Evolutionary conservation across 2,113 vertebrate genomes (phyloP).

Genomic region (Malurus melanocephalus): DNA sequence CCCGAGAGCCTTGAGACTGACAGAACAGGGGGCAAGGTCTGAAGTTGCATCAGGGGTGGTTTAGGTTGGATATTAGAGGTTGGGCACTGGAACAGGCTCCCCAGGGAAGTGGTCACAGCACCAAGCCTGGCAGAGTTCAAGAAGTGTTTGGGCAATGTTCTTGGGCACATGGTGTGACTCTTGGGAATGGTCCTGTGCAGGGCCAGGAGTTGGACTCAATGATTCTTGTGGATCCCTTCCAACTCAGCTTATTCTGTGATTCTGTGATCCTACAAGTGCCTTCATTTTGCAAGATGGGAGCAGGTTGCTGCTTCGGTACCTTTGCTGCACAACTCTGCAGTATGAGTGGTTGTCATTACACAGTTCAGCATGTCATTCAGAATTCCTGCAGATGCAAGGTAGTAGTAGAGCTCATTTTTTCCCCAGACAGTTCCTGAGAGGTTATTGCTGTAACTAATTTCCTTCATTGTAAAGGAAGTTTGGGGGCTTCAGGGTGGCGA

Average conservation of each 20-base stretch:
- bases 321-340: background rate
- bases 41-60: background rate
- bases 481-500: background rate
- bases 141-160: background rate
- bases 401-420: background rate
- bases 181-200: background rate
- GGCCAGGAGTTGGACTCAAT: background rate
- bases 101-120: background rate
- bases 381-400: background rate
- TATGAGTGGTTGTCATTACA: fast-evolving
- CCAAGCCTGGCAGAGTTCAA: background rate
- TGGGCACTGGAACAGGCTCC: background rate
- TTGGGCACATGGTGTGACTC: background rate
- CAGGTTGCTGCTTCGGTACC: background rate
- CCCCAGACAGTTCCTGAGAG: background rate
- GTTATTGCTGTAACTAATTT: background rate
- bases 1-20: background rate
- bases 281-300: background rate
- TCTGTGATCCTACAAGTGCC: background rate
- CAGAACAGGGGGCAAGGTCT: background rate
- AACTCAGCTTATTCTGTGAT: background rate
- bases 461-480: background rate
- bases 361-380: background rate
- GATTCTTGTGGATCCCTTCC: background rate
- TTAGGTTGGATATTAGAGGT: background rate